phyloP scores from a whole-genome alignment of 2,113 vertebrate genomes.

The Pachyramphus minor region DNA sequence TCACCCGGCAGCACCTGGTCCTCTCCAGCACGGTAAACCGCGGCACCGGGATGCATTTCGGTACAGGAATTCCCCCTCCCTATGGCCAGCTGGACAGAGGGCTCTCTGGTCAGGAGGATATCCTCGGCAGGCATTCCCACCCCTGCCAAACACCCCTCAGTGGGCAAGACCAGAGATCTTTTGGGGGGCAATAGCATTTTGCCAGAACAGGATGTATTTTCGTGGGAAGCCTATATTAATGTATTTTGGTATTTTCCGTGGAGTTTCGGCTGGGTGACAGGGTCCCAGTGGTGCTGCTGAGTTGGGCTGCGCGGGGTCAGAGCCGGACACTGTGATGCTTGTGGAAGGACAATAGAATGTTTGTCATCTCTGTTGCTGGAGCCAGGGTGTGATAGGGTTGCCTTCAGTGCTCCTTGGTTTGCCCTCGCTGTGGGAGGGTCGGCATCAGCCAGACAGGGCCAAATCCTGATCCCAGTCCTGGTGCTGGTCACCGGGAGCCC shows the following conservation, averaged over 20 bases:
- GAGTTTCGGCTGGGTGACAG: accelerated
- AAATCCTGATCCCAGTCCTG: not conserved
- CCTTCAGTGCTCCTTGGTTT: not conserved
- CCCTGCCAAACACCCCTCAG: accelerated
- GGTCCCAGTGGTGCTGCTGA: not conserved
- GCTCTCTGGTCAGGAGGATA: not conserved
- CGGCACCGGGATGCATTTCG: not conserved
- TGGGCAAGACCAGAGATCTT: not conserved
- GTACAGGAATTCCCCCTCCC: not conserved
- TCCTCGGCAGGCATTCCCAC: accelerated
- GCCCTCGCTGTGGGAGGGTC: accelerated
- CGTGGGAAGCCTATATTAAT: not conserved
- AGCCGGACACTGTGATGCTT: not conserved
- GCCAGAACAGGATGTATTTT: accelerated
- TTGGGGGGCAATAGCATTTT: accelerated
- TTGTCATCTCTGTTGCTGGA: not conserved
- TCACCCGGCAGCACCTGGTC: not conserved
- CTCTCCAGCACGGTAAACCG: not conserved
- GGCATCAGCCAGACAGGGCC: not conserved
- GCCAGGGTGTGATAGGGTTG: accelerated
- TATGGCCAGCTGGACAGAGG: accelerated
- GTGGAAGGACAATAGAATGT: accelerated
- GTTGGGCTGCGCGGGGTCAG: accelerated
- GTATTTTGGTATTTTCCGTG: not conserved
- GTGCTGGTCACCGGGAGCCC: not conserved